phyloP scores from a whole-genome alignment of 2,888 invertebrate genomes.

The Volucella zonaria region DNA sequence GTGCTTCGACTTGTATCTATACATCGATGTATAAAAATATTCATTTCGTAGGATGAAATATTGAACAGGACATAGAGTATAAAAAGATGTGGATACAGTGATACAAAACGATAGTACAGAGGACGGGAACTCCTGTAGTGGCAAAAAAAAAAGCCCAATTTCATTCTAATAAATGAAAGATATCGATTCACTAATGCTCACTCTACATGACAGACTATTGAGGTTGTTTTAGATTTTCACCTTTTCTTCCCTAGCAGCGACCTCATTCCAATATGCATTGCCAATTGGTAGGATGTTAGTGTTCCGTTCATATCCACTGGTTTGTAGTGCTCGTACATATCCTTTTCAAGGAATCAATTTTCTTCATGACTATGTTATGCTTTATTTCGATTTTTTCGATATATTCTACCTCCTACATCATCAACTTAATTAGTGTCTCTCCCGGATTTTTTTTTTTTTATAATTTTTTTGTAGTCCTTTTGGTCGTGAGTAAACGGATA shows the following conservation, averaged over 20 bases:
- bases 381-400: conserved; percentile 29
- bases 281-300: neutral
- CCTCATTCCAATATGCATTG: neutral
- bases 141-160: conserved; percentile 53
- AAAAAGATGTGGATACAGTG: neutral
- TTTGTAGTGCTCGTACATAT: neutral
- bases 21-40: conserved; percentile 8
- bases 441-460: conserved; percentile 9
- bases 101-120: neutral
- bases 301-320: conserved; percentile 20
- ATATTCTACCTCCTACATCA: conserved; percentile 41
- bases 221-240: conserved; percentile 61
- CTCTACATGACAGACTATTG: conserved; percentile 55
- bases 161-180: conserved; percentile 57
- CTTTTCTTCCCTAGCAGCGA: conserved; percentile 5
- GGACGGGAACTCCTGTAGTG: too few species aligned
- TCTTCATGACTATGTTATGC: conserved; percentile 35
- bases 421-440: conserved; percentile 59
- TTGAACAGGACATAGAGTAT: conserved; percentile 6
- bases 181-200: conserved; percentile 54
- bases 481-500: conserved; percentile 30
- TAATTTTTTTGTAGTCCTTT: neutral
- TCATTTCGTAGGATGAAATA: conserved; percentile 16
- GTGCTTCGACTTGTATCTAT: neutral
- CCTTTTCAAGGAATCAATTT: conserved; percentile 55